A percentile compares a stretch with the other conserved stretches of the same genome.
phyloP scores from a whole-genome alignment of 2,113 vertebrate species.

The Gila orcuttii region DNA sequence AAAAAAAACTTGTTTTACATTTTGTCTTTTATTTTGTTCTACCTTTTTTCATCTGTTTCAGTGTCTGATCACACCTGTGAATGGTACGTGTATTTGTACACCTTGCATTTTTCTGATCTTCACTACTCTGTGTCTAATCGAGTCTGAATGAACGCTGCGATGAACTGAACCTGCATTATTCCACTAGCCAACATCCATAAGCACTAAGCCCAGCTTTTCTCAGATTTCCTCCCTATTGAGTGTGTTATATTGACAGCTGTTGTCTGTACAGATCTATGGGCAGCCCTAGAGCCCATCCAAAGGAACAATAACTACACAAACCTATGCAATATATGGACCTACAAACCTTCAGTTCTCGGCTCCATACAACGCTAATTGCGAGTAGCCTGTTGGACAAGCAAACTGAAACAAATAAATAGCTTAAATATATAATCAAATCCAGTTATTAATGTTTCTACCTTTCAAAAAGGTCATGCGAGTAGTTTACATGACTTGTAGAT shows the following conservation, averaged over 20 bases:
- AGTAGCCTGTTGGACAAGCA: neutral
- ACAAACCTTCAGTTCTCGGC: neutral
- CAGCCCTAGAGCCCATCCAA: neutral
- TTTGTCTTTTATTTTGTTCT: neutral
- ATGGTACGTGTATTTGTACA: neutral
- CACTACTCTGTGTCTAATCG: neutral
- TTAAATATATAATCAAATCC: neutral
- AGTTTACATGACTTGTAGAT: neutral
- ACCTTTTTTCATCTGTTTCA: neutral
- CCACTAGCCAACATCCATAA: neutral
- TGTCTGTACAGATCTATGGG: neutral
- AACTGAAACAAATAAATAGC: neutral
- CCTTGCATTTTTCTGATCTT: neutral
- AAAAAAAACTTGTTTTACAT: no score
- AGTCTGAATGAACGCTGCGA: neutral
- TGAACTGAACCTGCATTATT: neutral
- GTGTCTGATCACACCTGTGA: neutral
- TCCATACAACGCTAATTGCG: neutral
- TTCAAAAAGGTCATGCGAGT: neutral
- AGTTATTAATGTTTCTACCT: neutral
- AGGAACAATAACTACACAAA: neutral
- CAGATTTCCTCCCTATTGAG: neutral
- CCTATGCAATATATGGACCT: neutral
- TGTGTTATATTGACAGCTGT: neutral
- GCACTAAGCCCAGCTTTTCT: neutral